phyloP scores from a whole-genome alignment of 2,113 vertebrate genomes.

The Halcyon senegalensis region DNA sequence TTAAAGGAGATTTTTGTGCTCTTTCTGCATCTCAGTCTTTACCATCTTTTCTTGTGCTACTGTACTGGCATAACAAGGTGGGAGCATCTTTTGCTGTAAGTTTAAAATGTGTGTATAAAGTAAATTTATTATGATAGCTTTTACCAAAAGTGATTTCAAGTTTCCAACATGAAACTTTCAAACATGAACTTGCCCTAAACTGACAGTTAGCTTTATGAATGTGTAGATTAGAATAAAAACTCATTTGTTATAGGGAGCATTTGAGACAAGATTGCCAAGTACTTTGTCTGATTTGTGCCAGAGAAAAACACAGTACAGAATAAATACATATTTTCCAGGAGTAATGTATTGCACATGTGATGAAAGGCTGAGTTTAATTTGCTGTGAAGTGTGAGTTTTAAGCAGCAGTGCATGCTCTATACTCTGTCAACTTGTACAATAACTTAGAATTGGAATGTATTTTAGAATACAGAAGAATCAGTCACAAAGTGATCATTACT shows the following conservation, averaged over 20 bases:
- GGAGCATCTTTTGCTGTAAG: neutral
- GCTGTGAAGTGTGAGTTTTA: neutral
- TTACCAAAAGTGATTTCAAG: neutral
- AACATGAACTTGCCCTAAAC: neutral
- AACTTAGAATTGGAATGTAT: neutral
- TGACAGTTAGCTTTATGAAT: neutral
- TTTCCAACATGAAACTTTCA: neutral
- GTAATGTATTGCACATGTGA: neutral
- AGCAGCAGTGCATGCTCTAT: neutral
- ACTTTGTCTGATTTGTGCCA: neutral
- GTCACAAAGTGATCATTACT: neutral
- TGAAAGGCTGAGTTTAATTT: neutral
- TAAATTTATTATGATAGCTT: neutral
- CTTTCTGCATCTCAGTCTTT: neutral
- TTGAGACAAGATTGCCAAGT: neutral
- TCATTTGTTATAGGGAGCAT: neutral
- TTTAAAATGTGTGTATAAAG: neutral
- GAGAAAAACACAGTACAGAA: neutral
- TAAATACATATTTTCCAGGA: neutral
- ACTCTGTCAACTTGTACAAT: neutral
- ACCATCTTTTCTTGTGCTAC: neutral
- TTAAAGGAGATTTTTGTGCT: neutral
- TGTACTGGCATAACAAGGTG: neutral
- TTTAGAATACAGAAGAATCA: neutral
- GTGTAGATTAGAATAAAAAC: neutral